These are phyloP conservation scores for Drosophila lini DNA, from an alignment of 1,140 invertebrate species.

Conservation along the genomic window DNA sequence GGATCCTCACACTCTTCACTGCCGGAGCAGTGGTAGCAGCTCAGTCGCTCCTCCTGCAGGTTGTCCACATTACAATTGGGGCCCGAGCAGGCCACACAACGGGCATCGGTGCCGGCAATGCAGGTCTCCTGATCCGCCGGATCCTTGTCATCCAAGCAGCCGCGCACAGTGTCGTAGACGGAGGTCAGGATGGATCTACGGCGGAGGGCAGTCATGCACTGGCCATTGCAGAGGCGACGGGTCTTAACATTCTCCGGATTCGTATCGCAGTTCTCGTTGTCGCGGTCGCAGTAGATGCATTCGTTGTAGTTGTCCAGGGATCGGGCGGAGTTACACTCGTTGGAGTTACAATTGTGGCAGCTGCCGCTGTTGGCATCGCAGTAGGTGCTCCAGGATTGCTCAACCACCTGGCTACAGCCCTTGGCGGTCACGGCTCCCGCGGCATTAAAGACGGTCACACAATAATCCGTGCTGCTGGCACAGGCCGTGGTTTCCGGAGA, in stretches of 20 bases:
- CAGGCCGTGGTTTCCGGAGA: constrained; percentile 22
- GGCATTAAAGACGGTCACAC: constrained; percentile 69
- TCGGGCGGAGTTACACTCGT: constrained; percentile 64
- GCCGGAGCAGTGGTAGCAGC: constrained; percentile 51
- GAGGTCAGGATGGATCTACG: constrained; percentile 1
- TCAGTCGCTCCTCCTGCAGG: constrained; percentile 21
- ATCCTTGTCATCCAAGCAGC: constrained; percentile 78
- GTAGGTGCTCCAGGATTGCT: constrained; percentile 47
- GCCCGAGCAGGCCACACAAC: constrained; percentile 48
- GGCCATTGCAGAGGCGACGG: constrained; percentile 64
- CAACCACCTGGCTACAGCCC: constrained; percentile 69
- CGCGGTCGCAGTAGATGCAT: constrained; percentile 71
- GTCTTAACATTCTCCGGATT: constrained; percentile 38
- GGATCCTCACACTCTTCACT: constrained; percentile 9
- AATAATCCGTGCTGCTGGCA: constrained; percentile 57
- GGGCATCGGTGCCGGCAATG: constrained; percentile 24
- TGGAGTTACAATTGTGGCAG: constrained; percentile 79
- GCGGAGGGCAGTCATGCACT: constrained; percentile 70
- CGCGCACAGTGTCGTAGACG: constrained; percentile 50
- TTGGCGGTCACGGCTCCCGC: constrained; percentile 47
- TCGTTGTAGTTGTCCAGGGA: constrained; percentile 42
- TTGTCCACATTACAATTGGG: constrained; percentile 51
- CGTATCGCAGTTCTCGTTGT: constrained; percentile 46
- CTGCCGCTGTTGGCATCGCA: constrained; percentile 60
- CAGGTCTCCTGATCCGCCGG: constrained; percentile 54